Percentiles rank a stretch among this genome's conserved stretches.
Evolutionary conservation across 2,888 invertebrate genomes (phyloP).

Genomic region (Dromius quadrimaculatus): DNA sequence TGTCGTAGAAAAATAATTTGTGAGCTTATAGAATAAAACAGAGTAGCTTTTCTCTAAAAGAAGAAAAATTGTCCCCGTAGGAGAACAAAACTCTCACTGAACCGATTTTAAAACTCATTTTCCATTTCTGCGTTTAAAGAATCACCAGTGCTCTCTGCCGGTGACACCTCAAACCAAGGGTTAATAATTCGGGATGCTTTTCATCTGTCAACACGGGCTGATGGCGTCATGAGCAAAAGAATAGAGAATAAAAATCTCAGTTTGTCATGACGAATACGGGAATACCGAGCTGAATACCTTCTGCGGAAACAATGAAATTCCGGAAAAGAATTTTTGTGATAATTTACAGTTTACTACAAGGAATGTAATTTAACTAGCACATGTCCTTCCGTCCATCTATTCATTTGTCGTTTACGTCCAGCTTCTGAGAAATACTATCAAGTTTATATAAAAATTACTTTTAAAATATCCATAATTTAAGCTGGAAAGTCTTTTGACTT

Average conservation of each 20-base stretch:
- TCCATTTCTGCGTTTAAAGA: neutral
- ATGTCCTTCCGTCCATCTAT: neutral
- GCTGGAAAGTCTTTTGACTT: too few species aligned
- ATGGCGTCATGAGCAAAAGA: neutral
- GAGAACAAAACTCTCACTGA: neutral
- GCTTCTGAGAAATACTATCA: too few species aligned
- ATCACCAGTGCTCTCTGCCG: conserved; percentile 24
- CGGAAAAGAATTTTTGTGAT: neutral
- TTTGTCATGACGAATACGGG: too few species aligned
- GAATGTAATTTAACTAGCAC: neutral
- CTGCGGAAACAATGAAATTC: too few species aligned
- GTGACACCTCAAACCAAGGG: conserved; percentile 37
- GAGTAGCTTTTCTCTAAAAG: too few species aligned
- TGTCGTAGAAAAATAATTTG: too few species aligned
- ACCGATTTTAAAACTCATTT: conserved; percentile 23
- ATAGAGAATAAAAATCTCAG: neutral
- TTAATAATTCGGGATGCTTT: conserved; percentile 30
- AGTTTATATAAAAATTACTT: too few species aligned
- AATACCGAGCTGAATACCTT: too few species aligned
- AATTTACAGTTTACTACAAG: neutral
- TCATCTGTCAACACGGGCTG: conserved; percentile 24
- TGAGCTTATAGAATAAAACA: too few species aligned
- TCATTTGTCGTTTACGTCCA: too few species aligned
- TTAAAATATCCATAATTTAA: too few species aligned
- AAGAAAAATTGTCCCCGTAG: too few species aligned